Base-by-base conservation (phyloP, 2,888 invertebrate genomes). In the Syrphus vitripennis region DNA sequence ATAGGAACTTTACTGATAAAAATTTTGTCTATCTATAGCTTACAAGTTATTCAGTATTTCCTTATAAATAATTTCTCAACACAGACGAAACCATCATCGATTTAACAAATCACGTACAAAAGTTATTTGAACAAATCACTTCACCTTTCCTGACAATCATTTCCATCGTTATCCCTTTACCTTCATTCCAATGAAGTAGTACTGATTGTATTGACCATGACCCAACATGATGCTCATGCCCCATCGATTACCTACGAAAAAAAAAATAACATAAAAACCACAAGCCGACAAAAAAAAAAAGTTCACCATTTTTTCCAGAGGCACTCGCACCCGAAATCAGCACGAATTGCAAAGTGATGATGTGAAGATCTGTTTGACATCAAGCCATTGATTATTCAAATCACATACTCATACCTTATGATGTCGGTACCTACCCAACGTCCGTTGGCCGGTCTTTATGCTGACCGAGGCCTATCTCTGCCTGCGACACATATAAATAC, bases 381-480 rank as follows among this genome's bases (percentile, higher is more conserved):
- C 61, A 69, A 42, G 67, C 80, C 71, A 80, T 84, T 81, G 84
- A 84, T 80, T 84, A 84, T 84, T 84, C 84, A 84, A 84, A 84
- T 84, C 84, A 80, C 84, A 84, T 76, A 61, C 63, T 1, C 12
- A 21, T 21, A 21, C 26, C 24, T 50, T 26, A n/a, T n/a, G 24
- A 19, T n/a, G n/a, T n/a, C n/a, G n/a, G 53, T 55, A 4, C n/a
- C n/a, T 7, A 1, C 14, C 37, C 19, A 26, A 1, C 14, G 57
- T n/a, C n/a, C n/a, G n/a, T n/a, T n/a, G n/a, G n/a, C 55, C 57
- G 42, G 69, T 75, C 53, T 76, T 84, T 71, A 55, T 81, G 84
- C 84, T 80, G 84, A 80, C 70, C 67, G 63, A 55, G 61, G 67
- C 55, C 29, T 45, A 79, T 63, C 29, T 26, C 29, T 42, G 6